phyloP scores from a whole-genome alignment of 2,888 invertebrate species.

The Onthophagus sagittarius region DNA sequence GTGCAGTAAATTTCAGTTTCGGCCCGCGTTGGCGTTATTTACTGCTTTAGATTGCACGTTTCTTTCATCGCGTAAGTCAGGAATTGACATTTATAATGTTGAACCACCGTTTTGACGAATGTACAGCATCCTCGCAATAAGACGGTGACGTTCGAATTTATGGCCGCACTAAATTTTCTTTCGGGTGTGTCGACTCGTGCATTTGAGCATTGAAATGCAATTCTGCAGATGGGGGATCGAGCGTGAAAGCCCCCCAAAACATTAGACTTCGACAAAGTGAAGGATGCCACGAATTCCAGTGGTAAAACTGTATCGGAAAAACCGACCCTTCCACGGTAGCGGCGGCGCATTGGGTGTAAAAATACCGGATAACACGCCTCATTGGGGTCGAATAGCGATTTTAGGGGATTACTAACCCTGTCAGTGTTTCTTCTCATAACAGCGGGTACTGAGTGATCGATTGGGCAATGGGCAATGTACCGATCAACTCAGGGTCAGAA shows the following conservation, averaged over 20 bases:
- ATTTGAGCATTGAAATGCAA: neutral
- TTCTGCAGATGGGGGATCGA: neutral
- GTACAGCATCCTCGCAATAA: neutral
- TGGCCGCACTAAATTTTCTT: neutral
- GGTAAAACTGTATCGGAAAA: neutral
- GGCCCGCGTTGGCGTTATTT: neutral
- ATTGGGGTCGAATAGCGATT: slow-evolving; percentile 2
- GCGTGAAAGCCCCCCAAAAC: neutral
- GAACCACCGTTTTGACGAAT: neutral
- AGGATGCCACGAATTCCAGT: neutral
- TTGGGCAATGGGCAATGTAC: neutral
- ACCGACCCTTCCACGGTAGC: neutral
- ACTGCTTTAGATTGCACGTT: neutral
- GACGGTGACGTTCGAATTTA: neutral
- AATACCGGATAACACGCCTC: neutral
- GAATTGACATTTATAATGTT: neutral
- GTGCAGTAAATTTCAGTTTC: neutral
- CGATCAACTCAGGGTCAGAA: neutral
- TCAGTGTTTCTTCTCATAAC: slow-evolving; percentile 10
- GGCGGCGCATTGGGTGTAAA: neutral
- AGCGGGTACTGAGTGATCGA: neutral
- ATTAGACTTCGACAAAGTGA: neutral
- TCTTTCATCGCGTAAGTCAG: neutral
- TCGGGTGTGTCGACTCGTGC: neutral
- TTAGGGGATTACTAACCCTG: slow-evolving; percentile 1